These are phyloP conservation scores for Salmo trutta DNA, from an alignment of 2,797 vertebrate species.

Conservation along the genomic window DNA sequence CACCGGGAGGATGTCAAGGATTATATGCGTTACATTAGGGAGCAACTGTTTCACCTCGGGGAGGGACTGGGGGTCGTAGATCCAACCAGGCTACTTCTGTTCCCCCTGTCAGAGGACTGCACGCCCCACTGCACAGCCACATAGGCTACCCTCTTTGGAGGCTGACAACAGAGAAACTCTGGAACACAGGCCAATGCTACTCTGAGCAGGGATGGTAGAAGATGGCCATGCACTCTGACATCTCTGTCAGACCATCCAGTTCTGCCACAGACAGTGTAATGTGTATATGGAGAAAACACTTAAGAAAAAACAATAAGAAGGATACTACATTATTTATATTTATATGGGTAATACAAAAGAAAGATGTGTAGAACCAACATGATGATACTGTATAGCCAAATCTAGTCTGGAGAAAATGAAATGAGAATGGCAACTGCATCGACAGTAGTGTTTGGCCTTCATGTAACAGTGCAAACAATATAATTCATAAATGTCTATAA, in stretches of 20 bases:
- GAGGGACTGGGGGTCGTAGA: constrained; percentile 2
- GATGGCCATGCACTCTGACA: background rate
- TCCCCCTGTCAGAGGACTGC: background rate
- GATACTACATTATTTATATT: background rate
- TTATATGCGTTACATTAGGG: constrained; percentile 51
- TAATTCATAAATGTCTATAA: background rate
- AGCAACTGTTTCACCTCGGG: constrained; percentile 44
- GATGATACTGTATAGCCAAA: background rate
- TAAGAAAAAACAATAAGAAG: background rate
- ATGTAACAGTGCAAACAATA: background rate
- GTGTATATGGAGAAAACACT: background rate
- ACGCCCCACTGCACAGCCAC: constrained; percentile 32
- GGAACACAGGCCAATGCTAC: background rate
- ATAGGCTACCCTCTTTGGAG: constrained; percentile 5
- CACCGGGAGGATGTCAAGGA: constrained; percentile 33
- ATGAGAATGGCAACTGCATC: background rate
- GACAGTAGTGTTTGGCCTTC: too few species aligned
- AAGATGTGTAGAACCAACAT: background rate
- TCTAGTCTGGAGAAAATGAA: background rate
- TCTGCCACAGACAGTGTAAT: background rate
- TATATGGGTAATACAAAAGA: background rate
- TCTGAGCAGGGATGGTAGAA: background rate
- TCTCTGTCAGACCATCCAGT: constrained; percentile 1
- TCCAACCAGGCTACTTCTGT: constrained; percentile 22
- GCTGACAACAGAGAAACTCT: constrained; percentile 14